Base-by-base conservation (phyloP, 2,113 vertebrate genomes). In the Vulpes vulpes region DNA sequence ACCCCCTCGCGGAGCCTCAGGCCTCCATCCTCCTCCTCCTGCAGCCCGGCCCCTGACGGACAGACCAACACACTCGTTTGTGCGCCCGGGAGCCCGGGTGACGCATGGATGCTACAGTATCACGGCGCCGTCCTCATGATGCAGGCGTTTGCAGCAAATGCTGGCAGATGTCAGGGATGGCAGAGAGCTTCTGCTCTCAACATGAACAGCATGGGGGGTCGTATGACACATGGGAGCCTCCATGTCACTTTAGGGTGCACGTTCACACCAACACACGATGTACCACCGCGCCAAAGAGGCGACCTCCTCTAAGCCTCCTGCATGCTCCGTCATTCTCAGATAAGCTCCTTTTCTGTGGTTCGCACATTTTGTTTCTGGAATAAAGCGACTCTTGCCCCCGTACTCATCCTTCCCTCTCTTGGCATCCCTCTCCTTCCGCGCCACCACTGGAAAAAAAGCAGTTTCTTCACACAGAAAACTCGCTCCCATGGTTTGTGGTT, bases 91-190 rank as follows among this genome's bases (percentile, higher is more conserved):
- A 89, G 59, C 38, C 11, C 0, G 0, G 51, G 8, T 57, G 20
- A 14, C 67, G 57, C 2, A 6, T 25, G 1, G 38, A n/a, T 0
- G 0, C 11, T 12, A 19, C 0, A 80, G 55, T 15, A 49, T 17
- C 4, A 20, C 30, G 16, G 17, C 0, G 1, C 1, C 32, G 8
- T 60, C 35, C 60, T 91, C 23, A 60, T 35, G 16, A 7, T 25
- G 5, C 0, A 23, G 65, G 2, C 23, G 57, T n/a, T 20, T 65
- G 64, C 22, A 88, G 85, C 22, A 51, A 65, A 60, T 51, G 38
- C 49, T 67, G 38, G 76, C 4, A 69, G 17, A 78, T 0, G 0
- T 51, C 67, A 73, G 38, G 22, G 11, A 20, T 15, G 22, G 59
- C 30, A 43, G 25, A 60, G 5, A 30, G 5, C n/a, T 89, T 17